Percentiles rank a stretch among this genome's conserved stretches.
Conservation (phyloP, 1,140 invertebrate species). For the Neodiprion virginianus region DNA sequence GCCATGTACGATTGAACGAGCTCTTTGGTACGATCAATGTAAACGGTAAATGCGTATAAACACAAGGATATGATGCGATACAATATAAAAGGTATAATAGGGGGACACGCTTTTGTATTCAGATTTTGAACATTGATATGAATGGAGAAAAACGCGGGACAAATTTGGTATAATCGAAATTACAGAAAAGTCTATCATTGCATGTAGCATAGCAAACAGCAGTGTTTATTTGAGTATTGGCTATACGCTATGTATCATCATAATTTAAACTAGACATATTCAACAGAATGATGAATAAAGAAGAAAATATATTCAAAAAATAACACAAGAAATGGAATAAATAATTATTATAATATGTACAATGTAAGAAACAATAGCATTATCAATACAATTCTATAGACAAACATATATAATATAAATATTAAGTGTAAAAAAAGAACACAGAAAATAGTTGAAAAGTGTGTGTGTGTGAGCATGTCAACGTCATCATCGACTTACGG, state of each 20-base stretch:
- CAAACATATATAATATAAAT: constrained; percentile 33
- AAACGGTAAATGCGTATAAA: neutral
- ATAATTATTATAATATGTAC: constrained; percentile 28
- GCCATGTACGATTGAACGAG: too few species aligned
- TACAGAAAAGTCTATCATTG: neutral
- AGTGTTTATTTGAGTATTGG: constrained; percentile 20
- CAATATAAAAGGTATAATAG: neutral
- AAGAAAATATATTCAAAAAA: constrained; percentile 30
- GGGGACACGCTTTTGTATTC: neutral
- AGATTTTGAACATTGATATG: neutral
- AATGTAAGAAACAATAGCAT: constrained; percentile 3
- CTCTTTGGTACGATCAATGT: too few species aligned
- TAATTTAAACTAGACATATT: constrained; percentile 12
- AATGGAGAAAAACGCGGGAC: neutral
- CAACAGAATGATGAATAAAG: neutral
- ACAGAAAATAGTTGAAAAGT: constrained; percentile 27
- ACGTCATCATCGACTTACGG: constrained; percentile 27
- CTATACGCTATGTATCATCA: constrained; percentile 38
- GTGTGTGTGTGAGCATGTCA: constrained; percentile 36
- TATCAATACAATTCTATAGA: constrained; percentile 3
- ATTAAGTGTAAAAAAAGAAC: constrained; percentile 30
- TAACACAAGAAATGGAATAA: constrained; percentile 27
- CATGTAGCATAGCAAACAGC: constrained; percentile 26
- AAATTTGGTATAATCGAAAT: neutral
- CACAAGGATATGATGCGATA: neutral